Base-by-base conservation (phyloP, 2,797 vertebrate species). In the Mionectes olivaceus region DNA sequence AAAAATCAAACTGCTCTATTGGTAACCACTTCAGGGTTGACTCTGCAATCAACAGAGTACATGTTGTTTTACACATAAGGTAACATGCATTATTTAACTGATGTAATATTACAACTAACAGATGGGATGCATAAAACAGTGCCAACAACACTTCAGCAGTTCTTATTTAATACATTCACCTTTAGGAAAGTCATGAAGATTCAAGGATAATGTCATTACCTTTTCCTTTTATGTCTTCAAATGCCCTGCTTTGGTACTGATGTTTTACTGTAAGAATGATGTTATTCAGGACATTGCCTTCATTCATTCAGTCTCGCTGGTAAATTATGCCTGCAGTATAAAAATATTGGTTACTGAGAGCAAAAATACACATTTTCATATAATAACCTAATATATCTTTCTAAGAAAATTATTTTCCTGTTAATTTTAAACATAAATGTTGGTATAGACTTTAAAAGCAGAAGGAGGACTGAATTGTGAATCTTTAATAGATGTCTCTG, bases 101-200 rank as follows among this genome's bases (percentile, higher is more conserved):
- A 94, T 95, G 57, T 55, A 94, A 87, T 91, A 68, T 92, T 93
- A 83, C 4, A 4, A 63, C 76, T 91, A 96, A 86, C 94, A 97
- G 94, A 96, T 94, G 94, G 87, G 79, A 86, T 89, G 59, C 79
- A 92, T 88, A 86, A 93, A 95, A 76, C 69, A 53, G 73, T 91
- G 89, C 73, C 84, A 96, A 83, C 75, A 95, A 89, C 87, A 95
- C 63, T 95, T 96, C 91, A 94, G 87, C 69, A 63, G 69, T 81
- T 96, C 87, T 96, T 96, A 93, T 83, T 96, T 93, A 94, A 95
- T 80, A 88, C 47, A 50, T 83, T 95, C 91, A 95, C 92, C 94
- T 97, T 94, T 94, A 87, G 91, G 61, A 94, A 94, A 82, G 79
- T 88, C 90, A 93, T 78, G 87, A 94, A 91, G 69, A 96, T 65